phyloP scores from a whole-genome alignment of 2,888 invertebrate species.

The Scaeva pyrastri region DNA sequence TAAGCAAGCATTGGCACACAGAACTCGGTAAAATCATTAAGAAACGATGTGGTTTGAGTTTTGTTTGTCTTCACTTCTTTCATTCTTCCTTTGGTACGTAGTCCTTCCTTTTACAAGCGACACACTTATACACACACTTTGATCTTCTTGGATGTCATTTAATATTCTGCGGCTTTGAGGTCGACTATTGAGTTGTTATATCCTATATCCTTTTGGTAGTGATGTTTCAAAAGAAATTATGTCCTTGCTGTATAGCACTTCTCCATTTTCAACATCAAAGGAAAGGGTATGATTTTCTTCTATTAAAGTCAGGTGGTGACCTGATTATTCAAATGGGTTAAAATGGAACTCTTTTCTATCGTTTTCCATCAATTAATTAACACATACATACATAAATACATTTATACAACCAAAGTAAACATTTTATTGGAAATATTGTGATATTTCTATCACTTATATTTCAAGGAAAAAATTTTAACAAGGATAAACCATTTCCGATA shows the following conservation, averaged over 20 bases:
- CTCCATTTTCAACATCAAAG: too few relatives aligned
- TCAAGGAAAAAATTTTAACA: neutral
- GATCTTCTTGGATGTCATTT: conserved; percentile 33
- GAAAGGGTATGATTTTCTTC: too few relatives aligned
- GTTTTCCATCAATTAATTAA: too few relatives aligned
- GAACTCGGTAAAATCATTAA: conserved; percentile 38
- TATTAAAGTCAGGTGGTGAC: too few relatives aligned
- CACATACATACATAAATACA: too few relatives aligned
- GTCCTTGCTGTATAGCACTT: neutral
- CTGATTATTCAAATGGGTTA: too few relatives aligned
- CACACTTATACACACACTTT: too few relatives aligned
- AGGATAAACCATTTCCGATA: too few relatives aligned
- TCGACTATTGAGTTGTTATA: neutral
- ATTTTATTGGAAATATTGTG: too few relatives aligned
- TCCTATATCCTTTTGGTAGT: conserved; percentile 37
- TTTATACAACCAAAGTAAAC: too few relatives aligned
- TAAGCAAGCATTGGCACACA: neutral
- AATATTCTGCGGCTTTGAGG: conserved; percentile 60
- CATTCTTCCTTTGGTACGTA: neutral
- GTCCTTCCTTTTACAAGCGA: neutral
- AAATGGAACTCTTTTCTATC: too few relatives aligned
- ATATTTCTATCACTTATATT: too few relatives aligned
- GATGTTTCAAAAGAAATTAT: conserved; percentile 14
- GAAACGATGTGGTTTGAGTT: conserved; percentile 23
- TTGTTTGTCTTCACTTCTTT: conserved; percentile 56